Conservation (phyloP, 2,888 invertebrate genomes). For the Ceramica pisi region DNA sequence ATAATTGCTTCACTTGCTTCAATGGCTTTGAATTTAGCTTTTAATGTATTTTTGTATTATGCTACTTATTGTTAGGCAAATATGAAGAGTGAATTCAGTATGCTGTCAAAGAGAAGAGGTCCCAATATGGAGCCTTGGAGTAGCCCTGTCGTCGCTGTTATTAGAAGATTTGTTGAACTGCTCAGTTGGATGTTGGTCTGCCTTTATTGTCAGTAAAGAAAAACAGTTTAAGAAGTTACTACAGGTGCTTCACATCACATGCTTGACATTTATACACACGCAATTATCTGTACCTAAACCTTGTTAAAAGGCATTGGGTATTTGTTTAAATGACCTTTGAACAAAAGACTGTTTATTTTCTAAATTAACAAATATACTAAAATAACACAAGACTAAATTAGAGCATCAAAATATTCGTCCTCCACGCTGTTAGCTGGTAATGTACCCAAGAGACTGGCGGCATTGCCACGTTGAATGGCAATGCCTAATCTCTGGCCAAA, state of each 20-base stretch:
- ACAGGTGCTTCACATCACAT: not conserved
- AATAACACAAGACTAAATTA: too few relatives aligned
- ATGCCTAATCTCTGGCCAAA: too few relatives aligned
- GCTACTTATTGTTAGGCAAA: not conserved
- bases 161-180: not conserved
- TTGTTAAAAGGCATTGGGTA: not conserved
- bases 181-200: too few relatives aligned
- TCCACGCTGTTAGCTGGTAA: too few relatives aligned
- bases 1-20: slow-evolving; percentile 5
- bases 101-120: not conserved
- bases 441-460: too few relatives aligned
- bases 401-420: too few relatives aligned
- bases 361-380: too few relatives aligned
- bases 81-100: not conserved
- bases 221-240: not conserved
- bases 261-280: not conserved
- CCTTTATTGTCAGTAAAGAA: not conserved
- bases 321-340: not conserved
- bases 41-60: slow-evolving; percentile 16
- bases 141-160: not conserved
- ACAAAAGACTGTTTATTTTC: too few relatives aligned
- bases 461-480: too few relatives aligned
- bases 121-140: not conserved
- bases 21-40: slow-evolving; percentile 13
- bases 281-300: not conserved